Conservation (phyloP, 53 echinoderm and acorn worm species). For the Echinarachnius parma region DNA sequence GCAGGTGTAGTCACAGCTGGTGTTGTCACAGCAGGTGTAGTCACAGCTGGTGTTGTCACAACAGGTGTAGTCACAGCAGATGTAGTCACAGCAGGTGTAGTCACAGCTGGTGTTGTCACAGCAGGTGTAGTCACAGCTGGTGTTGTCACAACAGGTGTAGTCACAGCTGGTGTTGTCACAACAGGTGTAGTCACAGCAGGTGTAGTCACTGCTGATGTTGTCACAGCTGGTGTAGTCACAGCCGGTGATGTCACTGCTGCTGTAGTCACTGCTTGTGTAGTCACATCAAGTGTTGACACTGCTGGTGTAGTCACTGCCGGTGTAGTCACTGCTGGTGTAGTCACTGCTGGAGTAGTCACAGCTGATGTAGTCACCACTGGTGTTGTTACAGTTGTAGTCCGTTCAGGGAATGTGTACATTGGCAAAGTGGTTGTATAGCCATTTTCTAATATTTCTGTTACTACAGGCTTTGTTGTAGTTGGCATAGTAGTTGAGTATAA, state of each 20-base stretch:
- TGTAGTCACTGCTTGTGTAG: conserved; percentile 7
- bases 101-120: background rate
- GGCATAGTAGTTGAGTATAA: background rate
- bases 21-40: conserved; percentile 8
- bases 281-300: background rate
- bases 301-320: conserved; percentile 12
- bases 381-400: conserved; percentile 19
- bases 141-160: conserved; percentile 10
- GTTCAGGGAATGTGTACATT: background rate
- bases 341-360: background rate
- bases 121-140: background rate
- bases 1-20: conserved; percentile 4
- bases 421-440: background rate
- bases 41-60: background rate
- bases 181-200: background rate
- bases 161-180: conserved; percentile 3
- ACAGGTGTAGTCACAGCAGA: conserved; percentile 11
- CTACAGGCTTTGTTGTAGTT: background rate
- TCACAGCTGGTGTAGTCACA: conserved; percentile 16
- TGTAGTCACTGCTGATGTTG: conserved; percentile 17
- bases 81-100: conserved; percentile 18
- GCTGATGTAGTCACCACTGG: background rate
- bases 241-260: background rate
- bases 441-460: background rate
- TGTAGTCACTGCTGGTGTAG: conserved; percentile 12